A percentile compares a stretch with the other conserved stretches of the same genome.
Evolutionary conservation across 2,888 invertebrate species (phyloP).

Genomic region (Phaedon cochleariae): DNA sequence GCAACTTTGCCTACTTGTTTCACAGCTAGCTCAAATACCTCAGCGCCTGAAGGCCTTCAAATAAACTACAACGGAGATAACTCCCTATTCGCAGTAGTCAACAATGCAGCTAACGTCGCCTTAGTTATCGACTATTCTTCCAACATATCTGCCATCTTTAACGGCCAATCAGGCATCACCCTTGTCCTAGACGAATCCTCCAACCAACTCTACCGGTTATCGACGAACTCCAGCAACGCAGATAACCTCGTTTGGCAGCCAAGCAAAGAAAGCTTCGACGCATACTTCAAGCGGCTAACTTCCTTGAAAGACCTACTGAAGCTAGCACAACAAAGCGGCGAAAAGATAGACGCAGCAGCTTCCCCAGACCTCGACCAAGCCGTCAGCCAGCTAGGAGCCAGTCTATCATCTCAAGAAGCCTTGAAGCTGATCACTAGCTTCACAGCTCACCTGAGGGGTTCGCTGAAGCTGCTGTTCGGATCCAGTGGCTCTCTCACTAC

Average conservation of each 20-base stretch:
- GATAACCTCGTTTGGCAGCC: conserved; percentile 7
- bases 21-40: too few relatives aligned
- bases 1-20: too few relatives aligned
- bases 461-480: conserved; percentile 15
- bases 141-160: conserved; percentile 4
- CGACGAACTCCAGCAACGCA: neutral
- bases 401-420: neutral
- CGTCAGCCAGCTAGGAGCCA: neutral
- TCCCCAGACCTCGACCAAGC: neutral
- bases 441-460: neutral
- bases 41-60: neutral
- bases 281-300: conserved; percentile 17
- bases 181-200: neutral
- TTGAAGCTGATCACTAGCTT: neutral
- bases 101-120: conserved; percentile 11
- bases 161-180: conserved; percentile 20
- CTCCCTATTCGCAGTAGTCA: conserved; percentile 20
- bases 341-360: conserved; percentile 1
- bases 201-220: neutral
- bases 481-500: conserved; percentile 20
- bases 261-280: conserved; percentile 12
- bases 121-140: conserved; percentile 14
- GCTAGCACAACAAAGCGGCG: conserved; percentile 12
- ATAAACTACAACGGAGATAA: neutral
- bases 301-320: conserved; percentile 11